Conservation (phyloP, 2,888 invertebrate species). For the Drosophila emarginata region DNA sequence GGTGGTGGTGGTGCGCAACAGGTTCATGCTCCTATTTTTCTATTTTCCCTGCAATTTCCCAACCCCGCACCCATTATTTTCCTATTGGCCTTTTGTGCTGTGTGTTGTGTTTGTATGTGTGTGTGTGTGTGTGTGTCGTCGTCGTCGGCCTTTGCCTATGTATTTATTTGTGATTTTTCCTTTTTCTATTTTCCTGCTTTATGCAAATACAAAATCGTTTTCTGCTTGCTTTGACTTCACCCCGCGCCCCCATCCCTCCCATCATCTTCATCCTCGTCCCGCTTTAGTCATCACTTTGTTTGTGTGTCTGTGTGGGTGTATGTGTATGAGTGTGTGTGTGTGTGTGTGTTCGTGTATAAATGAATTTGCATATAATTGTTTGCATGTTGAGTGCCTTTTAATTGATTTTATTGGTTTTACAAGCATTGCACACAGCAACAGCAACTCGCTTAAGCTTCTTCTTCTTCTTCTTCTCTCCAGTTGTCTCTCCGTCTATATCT, state of each 20-base stretch:
- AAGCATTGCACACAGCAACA: slow-evolving; percentile 50
- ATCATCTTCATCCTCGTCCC: not conserved
- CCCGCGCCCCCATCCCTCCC: slow-evolving; percentile 19
- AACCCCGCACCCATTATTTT: slow-evolving; percentile 5
- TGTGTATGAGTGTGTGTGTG: slow-evolving; percentile 19
- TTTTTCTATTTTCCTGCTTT: slow-evolving; percentile 29
- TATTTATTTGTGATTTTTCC: slow-evolving; percentile 60
- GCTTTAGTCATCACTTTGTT: not conserved
- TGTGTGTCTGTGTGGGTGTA: slow-evolving; percentile 17
- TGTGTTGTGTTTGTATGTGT: not conserved
- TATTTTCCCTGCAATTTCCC: slow-evolving; percentile 32
- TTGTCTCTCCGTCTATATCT: not conserved
- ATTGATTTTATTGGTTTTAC: slow-evolving; percentile 75
- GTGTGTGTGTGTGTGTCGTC: not conserved
- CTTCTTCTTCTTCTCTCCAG: slow-evolving; percentile 17
- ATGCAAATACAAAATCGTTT: slow-evolving; percentile 70
- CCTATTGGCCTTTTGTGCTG: slow-evolving; percentile 34
- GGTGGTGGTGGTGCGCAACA: slow-evolving; percentile 13
- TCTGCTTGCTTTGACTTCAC: slow-evolving; percentile 64
- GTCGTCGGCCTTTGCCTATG: slow-evolving; percentile 28
- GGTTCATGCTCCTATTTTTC: slow-evolving; percentile 23
- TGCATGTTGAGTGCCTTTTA: slow-evolving; percentile 77
- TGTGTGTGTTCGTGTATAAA: slow-evolving; percentile 49
- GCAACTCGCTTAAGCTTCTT: slow-evolving; percentile 4
- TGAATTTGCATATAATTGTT: slow-evolving; percentile 77